Base-by-base conservation (phyloP, 2,797 vertebrate genomes). In the Arnoldichthys spilopterus region DNA sequence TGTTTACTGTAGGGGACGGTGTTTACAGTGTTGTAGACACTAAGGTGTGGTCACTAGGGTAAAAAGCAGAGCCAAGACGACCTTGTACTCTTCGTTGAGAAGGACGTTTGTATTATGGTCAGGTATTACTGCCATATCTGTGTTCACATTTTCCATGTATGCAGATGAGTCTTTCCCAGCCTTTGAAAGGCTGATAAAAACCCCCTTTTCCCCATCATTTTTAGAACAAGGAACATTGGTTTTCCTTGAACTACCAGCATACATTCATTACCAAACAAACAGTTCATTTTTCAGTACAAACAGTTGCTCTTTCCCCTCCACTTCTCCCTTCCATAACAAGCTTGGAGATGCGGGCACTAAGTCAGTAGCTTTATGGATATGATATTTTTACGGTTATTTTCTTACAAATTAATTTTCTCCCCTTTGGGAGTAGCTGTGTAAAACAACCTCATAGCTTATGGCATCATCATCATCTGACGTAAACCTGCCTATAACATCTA, bases 1-100 rank as follows among this genome's bases (percentile, higher is more conserved):
- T 83, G 82, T 85, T 79, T 82, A 83, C 77, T 53, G 51, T 67
- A 37, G 53, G 71, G 71, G 64, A n/a, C 74, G 20, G 34, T 85
- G 79, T 85, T 79, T 77, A 79, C 79, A 74, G 75, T 74, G 49
- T 66, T 69, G 34, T 77, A 59, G 61, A 74, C 53, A 74, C 24
- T 68, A 74, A 81, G 82, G 84, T 83, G 82, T 79, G 82, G 74
- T 76, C 72, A 66, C 45, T 40, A 37, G 28, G 64, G 79, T 9
- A 30, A 68, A 59, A 4, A 18, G 67, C 56, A 77, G 74, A 72
- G 75, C 61, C 66, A 0, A 18, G n/a, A 34, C 20, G 53, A 69
- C 47, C 20, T 20, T 37, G 2, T 67, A 54, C 69, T 53, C 11
- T 6, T 32, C n/a, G 49, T 32, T 13, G 61, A 77, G 70, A 51